Percentiles rank a stretch among this genome's conserved stretches.
phyloP scores from a whole-genome alignment of 2,888 invertebrate species.

The Drosophila rubida region DNA sequence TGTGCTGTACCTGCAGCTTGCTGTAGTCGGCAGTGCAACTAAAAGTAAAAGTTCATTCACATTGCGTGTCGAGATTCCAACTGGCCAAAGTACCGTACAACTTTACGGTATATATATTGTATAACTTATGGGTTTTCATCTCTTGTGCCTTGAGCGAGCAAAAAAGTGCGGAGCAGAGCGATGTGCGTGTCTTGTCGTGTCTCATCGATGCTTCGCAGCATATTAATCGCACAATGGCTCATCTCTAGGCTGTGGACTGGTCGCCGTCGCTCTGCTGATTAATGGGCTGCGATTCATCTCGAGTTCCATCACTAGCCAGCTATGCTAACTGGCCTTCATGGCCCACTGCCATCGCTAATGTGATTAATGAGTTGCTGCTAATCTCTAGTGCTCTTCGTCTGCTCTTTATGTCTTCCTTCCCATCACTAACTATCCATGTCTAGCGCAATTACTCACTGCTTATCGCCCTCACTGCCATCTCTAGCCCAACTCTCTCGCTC shows the following conservation, averaged over 20 bases:
- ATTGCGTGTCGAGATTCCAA: slow-evolving; percentile 42
- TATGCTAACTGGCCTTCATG: neutral
- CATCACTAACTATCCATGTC: slow-evolving; percentile 1
- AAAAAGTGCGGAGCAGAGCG: neutral
- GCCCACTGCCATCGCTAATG: neutral
- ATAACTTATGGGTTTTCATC: slow-evolving; percentile 61
- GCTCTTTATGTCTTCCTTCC: neutral
- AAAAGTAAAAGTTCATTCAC: slow-evolving; percentile 79
- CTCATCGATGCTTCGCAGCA: neutral
- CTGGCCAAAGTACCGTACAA: slow-evolving; percentile 21
- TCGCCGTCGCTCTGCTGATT: neutral
- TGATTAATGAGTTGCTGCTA: neutral
- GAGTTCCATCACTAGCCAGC: neutral
- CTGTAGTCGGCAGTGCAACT: neutral
- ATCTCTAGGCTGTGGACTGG: neutral
- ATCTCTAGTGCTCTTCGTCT: neutral
- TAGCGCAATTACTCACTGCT: neutral
- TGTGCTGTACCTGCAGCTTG: slow-evolving; percentile 54
- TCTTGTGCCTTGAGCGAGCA: slow-evolving; percentile 1
- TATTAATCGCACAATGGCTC: too few species aligned
- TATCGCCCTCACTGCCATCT: neutral
- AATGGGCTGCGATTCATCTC: neutral
- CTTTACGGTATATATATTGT: slow-evolving; percentile 48
- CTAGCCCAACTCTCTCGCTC: neutral
- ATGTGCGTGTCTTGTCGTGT: neutral